phyloP scores from a whole-genome alignment of 2,113 vertebrate genomes.

The Erpornis zantholeuca region DNA sequence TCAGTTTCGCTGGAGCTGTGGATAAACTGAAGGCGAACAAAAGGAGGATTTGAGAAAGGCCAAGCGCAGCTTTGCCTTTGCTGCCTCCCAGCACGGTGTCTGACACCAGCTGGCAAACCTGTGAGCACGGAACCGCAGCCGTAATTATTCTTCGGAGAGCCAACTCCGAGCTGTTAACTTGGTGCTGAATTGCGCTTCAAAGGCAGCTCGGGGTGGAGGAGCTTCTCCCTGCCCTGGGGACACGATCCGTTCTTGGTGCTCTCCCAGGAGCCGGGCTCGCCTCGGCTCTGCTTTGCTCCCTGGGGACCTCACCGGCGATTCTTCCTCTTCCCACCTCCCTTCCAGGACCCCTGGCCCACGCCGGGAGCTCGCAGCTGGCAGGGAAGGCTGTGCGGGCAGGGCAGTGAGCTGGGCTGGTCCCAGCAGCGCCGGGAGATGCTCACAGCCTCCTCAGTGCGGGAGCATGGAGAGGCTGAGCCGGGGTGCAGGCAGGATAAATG shows the following conservation, averaged over 20 bases:
- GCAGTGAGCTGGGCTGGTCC: neutral
- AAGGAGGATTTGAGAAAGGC: neutral
- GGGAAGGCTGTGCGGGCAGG: no score
- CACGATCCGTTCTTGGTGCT: no score
- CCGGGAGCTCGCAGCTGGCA: no score
- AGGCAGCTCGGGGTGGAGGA: neutral
- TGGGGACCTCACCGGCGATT: no score
- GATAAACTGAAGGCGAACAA: conserved; percentile 3
- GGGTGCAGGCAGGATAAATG: neutral
- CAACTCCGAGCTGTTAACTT: neutral
- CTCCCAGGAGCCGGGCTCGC: no score
- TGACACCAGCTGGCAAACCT: neutral
- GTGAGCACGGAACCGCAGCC: neutral
- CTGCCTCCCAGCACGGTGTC: neutral
- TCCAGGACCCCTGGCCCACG: no score
- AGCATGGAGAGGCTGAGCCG: neutral
- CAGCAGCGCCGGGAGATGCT: neutral
- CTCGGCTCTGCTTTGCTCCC: no score
- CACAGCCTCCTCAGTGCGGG: neutral
- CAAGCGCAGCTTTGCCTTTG: neutral
- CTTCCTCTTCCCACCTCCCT: no score
- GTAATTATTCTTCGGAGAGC: neutral
- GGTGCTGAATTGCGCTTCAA: neutral
- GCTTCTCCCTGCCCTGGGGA: no score
- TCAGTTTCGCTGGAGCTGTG: neutral